Evolutionary conservation across 2,113 vertebrate genomes (phyloP).

Genomic region (Clinocottus analis): DNA sequence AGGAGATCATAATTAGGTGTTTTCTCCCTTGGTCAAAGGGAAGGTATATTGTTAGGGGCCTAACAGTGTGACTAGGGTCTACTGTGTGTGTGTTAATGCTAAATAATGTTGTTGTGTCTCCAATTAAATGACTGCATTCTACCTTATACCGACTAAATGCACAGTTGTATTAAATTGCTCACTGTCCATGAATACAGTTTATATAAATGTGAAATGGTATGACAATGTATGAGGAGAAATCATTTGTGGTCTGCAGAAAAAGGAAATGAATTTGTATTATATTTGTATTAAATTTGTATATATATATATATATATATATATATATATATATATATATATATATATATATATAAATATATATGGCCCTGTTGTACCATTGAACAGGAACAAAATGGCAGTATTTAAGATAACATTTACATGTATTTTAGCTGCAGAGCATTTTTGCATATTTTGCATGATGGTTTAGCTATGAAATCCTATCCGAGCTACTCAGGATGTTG

Average conservation of each 20-base stretch:
- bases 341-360: too few species aligned
- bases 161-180: not conserved
- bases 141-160: not conserved
- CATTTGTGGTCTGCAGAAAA: not conserved
- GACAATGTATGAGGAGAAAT: not conserved
- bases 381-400: not conserved
- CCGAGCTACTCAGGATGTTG: not conserved
- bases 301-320: not conserved
- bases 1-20: constrained; percentile 18
- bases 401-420: not conserved
- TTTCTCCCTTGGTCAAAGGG: not conserved
- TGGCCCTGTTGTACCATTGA: not conserved
- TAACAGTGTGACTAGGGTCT: not conserved
- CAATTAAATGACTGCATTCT: not conserved
- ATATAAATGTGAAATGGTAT: not conserved
- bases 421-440: not conserved
- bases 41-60: not conserved
- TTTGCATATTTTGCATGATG: not conserved
- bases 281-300: not conserved
- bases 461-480: constrained; percentile 30
- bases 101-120: not conserved
- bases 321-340: not conserved
- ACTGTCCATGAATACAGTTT: not conserved
- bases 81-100: not conserved
- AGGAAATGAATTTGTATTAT: not conserved